phyloP scores from a whole-genome alignment of 2,113 vertebrate genomes.

The Myiopsitta monachus region DNA sequence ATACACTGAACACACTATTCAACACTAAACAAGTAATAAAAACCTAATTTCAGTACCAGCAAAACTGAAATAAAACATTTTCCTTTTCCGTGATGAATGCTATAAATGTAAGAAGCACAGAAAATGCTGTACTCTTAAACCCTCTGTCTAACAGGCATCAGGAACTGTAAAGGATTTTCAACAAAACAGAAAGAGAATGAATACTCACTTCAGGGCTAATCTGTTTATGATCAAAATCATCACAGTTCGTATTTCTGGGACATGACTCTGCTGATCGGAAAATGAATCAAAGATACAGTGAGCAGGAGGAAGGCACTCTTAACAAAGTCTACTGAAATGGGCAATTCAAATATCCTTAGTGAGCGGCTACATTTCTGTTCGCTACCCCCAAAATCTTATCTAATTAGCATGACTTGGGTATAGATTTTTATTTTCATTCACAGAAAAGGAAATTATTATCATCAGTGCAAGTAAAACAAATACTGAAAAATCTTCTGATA shows the following conservation, averaged over 20 bases:
- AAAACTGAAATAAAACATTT: constrained; percentile 20
- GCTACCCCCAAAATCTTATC: background rate
- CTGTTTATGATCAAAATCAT: background rate
- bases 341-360: background rate
- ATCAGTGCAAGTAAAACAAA: background rate
- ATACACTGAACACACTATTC: background rate
- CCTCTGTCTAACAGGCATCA: background rate
- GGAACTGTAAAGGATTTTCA: background rate
- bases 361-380: background rate
- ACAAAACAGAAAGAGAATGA: background rate
- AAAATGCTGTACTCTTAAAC: background rate
- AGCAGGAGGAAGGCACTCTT: background rate
- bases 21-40: background rate
- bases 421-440: background rate
- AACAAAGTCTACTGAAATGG: background rate
- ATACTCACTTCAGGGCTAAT: background rate
- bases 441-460: constrained; percentile 14
- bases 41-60: background rate
- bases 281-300: background rate
- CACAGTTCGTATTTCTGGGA: background rate
- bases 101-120: background rate
- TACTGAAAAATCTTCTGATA: background rate
- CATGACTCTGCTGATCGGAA: background rate
- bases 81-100: background rate
- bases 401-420: background rate